Evolutionary conservation across 30 jellyfish, hydroid and myxozoan genomes (phyloP), one percentile per base, ranked within the genome.

Genomic region (Aurelia coerulea): DNA sequence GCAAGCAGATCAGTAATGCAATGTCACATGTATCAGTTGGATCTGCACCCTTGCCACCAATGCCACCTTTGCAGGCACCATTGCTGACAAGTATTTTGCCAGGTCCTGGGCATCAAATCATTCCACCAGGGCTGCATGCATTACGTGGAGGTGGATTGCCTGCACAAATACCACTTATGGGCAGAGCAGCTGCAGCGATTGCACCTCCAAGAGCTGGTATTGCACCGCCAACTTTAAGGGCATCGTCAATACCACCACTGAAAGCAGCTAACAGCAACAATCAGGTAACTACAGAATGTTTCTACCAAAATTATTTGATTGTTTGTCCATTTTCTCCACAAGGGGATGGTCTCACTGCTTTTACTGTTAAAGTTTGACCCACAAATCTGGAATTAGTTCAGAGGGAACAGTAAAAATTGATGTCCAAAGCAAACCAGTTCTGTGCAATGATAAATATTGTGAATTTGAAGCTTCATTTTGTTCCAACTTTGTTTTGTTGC

Each of bases 61-160:
- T 95, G 96, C 99, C 97, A 10, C 95, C 98, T 31, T 71, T 95
- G 84, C 88, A 85, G 62, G 93, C 99, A 18, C 95, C 98, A 41
- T 74, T 91, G 87, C 56, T 90, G 80, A 87, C 99, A 15, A 87
- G 96, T 71, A 85, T 76, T 81, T 64, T 95, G 15, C 88, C 97
- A 42, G 96, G 97, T 32, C 90, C 99, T 29, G 95, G 92, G 31
- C 99, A 95, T 67, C 94, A 93, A 60, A 35, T 95, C 56, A 65
- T 95, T 32, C 95, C 92, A 39, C 93, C 97, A 15, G 97, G 76
- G 42, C 97, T 95, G 9, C 99, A 90, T 73, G 89, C 87, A 51
- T 86, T 90, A 17, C 86, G 96, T 14, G 97, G 97, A 10, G 71
- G 89, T 79, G 80, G 96, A 2, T 84, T 95, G 59, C 97, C 95